Evolutionary conservation across 2,797 vertebrate genomes (phyloP).

Genomic region (Pelobates cultripes): DNA sequence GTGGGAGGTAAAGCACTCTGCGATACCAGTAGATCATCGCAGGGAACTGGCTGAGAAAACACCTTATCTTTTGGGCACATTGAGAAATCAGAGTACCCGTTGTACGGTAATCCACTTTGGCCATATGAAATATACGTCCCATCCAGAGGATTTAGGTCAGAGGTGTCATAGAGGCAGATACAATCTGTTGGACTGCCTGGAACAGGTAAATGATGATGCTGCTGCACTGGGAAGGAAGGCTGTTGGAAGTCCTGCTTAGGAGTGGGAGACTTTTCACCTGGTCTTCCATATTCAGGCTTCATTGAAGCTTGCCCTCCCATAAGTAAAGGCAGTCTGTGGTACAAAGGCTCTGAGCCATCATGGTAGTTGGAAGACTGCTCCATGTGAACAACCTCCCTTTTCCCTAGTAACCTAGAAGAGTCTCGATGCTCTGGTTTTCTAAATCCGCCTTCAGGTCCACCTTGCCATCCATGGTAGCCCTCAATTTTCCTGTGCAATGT

Average conservation of each 20-base stretch:
- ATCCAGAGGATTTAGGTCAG: slow-evolving; percentile 68
- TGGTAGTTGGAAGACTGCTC: slow-evolving; percentile 83
- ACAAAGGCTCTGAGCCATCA: slow-evolving; percentile 83
- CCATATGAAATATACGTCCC: slow-evolving; percentile 75
- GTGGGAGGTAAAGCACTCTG: slow-evolving; percentile 80
- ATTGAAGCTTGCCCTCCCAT: slow-evolving; percentile 87
- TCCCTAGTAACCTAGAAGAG: slow-evolving; percentile 57
- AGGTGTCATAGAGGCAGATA: slow-evolving; percentile 68
- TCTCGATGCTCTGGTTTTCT: slow-evolving; percentile 63
- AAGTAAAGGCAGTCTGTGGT: slow-evolving; percentile 89
- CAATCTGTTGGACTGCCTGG: slow-evolving; percentile 75
- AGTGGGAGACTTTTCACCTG: slow-evolving; percentile 84
- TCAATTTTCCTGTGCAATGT: slow-evolving; percentile 58
- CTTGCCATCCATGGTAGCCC: slow-evolving; percentile 61
- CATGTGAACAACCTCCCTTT: slow-evolving; percentile 52
- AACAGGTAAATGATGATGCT: slow-evolving; percentile 73
- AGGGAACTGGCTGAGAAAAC: slow-evolving; percentile 71
- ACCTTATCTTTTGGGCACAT: slow-evolving; percentile 76
- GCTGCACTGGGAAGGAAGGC: slow-evolving; percentile 76
- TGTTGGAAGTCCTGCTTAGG: slow-evolving; percentile 91
- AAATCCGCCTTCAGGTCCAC: slow-evolving; percentile 54
- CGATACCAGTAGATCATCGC: slow-evolving; percentile 79
- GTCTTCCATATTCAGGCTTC: slow-evolving; percentile 83
- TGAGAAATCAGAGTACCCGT: slow-evolving; percentile 74
- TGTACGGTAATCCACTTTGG: slow-evolving; percentile 71